Conservation (phyloP, 2,797 vertebrate species). For the Xerus rutilus region DNA sequence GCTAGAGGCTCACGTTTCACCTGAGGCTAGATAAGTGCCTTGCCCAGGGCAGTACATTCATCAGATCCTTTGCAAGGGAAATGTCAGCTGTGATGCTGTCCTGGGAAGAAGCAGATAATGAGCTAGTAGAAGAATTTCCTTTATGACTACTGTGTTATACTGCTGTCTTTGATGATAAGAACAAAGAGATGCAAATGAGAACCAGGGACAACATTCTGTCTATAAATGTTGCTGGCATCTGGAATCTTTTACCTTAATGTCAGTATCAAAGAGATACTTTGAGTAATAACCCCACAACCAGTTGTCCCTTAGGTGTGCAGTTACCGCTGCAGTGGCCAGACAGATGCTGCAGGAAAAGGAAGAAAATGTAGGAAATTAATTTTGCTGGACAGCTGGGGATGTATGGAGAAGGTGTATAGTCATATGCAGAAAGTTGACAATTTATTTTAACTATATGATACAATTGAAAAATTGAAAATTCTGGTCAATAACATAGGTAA, state of each 20-base stretch:
- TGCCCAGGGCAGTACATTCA: constrained; percentile 46
- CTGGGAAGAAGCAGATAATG: constrained; percentile 38
- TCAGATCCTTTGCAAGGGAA: constrained; percentile 58
- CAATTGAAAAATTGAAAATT: not conserved
- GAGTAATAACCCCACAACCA: not conserved
- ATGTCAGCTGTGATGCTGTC: not conserved
- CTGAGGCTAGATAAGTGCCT: not conserved
- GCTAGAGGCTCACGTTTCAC: not conserved
- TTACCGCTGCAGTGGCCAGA: not conserved
- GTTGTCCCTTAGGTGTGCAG: not conserved
- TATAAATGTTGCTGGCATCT: constrained; percentile 24
- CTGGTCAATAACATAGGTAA: not conserved
- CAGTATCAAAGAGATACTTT: constrained; percentile 18
- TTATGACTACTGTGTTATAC: not conserved
- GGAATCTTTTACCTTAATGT: constrained; percentile 21
- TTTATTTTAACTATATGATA: not conserved
- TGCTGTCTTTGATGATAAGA: constrained; percentile 72
- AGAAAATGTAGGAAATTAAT: not conserved
- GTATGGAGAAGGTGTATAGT: rapidly evolving
- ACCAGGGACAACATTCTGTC: constrained; percentile 52
- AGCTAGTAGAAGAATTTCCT: constrained; percentile 20
- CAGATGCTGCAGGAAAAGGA: not conserved
- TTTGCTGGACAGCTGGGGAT: not conserved
- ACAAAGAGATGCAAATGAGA: constrained; percentile 78
- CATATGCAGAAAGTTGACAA: not conserved